phyloP scores from a whole-genome alignment of 2,888 invertebrate genomes.

The Mermis nigrescens region DNA sequence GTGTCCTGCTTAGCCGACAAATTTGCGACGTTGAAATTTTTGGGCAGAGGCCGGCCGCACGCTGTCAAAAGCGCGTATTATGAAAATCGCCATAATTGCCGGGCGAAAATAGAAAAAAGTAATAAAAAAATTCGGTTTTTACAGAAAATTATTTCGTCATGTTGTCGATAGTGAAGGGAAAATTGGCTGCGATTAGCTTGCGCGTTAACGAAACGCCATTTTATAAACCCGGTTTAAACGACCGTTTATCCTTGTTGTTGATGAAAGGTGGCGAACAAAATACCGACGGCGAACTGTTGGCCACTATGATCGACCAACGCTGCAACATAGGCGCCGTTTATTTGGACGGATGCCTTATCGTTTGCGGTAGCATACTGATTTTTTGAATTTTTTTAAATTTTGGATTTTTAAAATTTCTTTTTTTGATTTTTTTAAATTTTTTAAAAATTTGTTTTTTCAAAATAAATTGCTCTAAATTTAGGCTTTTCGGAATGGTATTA shows the following conservation, averaged over 20 bases:
- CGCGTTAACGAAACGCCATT: slow-evolving; percentile 27
- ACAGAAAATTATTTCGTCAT: slow-evolving; percentile 45
- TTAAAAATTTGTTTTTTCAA: too few relatives aligned
- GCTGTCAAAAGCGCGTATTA: too few relatives aligned
- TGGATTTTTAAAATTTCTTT: too few relatives aligned
- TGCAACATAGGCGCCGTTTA: slow-evolving; percentile 57
- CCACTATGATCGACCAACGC: slow-evolving; percentile 47
- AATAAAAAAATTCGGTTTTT: neutral
- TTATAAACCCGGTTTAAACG: neutral
- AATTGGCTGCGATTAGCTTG: slow-evolving; percentile 41
- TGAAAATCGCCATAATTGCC: neutral
- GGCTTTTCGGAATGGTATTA: too few relatives aligned
- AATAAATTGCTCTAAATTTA: too few relatives aligned
- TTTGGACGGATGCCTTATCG: slow-evolving; percentile 50
- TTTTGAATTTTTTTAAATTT: too few relatives aligned
- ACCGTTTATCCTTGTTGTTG: neutral
- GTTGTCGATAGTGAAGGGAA: slow-evolving; percentile 45
- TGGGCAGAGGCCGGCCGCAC: too few relatives aligned
- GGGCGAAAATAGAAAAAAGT: neutral
- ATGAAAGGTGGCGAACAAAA: slow-evolving; percentile 16
- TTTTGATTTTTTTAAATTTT: too few relatives aligned
- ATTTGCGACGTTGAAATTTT: too few relatives aligned
- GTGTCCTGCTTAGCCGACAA: too few relatives aligned
- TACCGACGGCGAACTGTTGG: slow-evolving; percentile 32
- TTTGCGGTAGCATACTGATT: slow-evolving; percentile 51